These are phyloP conservation scores for Natrix natrix DNA, from an alignment of 2,797 vertebrate species.

Conservation along the genomic window DNA sequence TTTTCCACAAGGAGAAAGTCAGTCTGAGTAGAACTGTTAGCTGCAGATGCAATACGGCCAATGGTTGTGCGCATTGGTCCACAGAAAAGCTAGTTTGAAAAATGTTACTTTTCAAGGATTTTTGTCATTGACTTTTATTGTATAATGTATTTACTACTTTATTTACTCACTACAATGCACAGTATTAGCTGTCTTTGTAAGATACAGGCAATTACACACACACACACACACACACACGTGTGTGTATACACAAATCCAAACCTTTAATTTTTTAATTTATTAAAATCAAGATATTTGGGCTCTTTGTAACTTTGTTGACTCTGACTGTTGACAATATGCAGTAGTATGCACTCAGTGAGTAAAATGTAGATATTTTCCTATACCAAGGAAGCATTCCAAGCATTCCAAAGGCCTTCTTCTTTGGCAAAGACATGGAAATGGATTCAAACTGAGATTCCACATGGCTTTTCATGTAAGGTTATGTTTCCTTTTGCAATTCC, in stretches of 20 bases:
- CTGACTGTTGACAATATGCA: accelerated
- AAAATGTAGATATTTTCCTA: slow-evolving; percentile 1
- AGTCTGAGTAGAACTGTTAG: neutral
- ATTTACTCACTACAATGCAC: slow-evolving; percentile 74
- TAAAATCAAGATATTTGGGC: slow-evolving; percentile 85
- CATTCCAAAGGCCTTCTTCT: neutral
- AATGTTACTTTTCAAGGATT: slow-evolving; percentile 61
- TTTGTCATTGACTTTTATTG: slow-evolving; percentile 65
- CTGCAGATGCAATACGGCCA: neutral
- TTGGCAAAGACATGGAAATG: neutral
- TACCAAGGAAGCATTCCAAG: neutral
- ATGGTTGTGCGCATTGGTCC: neutral
- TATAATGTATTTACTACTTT: slow-evolving; percentile 66
- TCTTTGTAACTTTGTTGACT: slow-evolving; percentile 63
- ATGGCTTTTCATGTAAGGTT: neutral
- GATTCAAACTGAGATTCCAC: neutral
- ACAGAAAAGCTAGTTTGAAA: slow-evolving; percentile 37
- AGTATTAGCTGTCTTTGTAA: slow-evolving; percentile 70
- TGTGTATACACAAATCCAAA: slow-evolving; percentile 86
- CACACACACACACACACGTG: too few species aligned
- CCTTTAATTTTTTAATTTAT: slow-evolving; percentile 95
- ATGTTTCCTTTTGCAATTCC: neutral
- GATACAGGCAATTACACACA: slow-evolving; percentile 57
- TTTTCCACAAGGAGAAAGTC: neutral
- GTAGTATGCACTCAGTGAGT: neutral